Evolutionary conservation across 2,113 vertebrate species (phyloP), one percentile per base, ranked within the genome.

Genomic region (Furnarius figulus): DNA sequence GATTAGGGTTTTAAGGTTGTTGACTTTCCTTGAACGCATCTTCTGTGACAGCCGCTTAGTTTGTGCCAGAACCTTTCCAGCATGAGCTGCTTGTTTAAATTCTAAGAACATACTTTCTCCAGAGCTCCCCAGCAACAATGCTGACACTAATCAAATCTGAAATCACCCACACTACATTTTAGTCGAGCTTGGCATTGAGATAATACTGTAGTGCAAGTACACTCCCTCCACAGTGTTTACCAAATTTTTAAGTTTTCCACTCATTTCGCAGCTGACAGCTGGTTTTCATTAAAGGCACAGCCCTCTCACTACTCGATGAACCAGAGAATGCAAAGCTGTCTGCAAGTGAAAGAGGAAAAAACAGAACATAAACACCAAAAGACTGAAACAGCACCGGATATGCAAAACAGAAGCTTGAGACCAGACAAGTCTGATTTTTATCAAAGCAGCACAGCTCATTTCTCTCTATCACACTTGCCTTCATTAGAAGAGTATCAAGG

Each of bases 251-350:
- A 77, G 86, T 67, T 90, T 81, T 95, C 62, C 27, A 59, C 79
- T 59, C 72, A 31, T 71, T 92, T 86, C 65, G 50, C 92, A 92
- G 88, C 92, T 92, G 83, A 80, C 92, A 96, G 92, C 75, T 94
- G 75, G 47, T 70, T 89, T 67, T 28, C 24, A 68, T 71, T 90
- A 90, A 63, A 90, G 83, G 59, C 76, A 52, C 65, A 75, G 56
- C 27, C 30, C 23, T 80, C 40, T 82, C 53, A 11, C 58, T 55
- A 35, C 24, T 86, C 50, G 35, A 10, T 0, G 5, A 86, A 56
- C 72, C 18, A 23, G 35, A 9, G 55, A 94, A 86, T 2, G 4
- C 37, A 58, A 76, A 85, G 52, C 40, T 65, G 31, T 31, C 71
- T 92, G 40, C 50, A 77, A 83, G 58, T 3, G 18, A 49, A 72